Conservation (phyloP, 2,888 invertebrate species). For the Acrobasis repandana region DNA sequence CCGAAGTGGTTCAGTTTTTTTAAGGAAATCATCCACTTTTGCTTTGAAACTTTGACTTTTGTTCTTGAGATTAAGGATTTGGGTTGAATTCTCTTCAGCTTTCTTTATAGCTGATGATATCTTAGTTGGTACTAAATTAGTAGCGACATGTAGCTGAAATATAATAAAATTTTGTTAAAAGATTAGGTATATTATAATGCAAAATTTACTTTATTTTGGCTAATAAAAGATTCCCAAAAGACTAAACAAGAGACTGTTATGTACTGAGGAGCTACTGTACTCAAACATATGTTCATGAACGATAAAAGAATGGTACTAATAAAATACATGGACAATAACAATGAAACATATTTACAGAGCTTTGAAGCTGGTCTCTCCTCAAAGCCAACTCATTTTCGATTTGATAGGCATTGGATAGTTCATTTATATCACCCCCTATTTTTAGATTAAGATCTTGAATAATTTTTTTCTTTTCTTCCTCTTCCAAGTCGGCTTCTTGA, state of each 20-base stretch:
- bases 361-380: slow-evolving; percentile 54
- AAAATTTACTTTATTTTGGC: too few relatives aligned
- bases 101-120: slow-evolving; percentile 85
- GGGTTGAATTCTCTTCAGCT: slow-evolving; percentile 82
- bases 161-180: slow-evolving; percentile 21
- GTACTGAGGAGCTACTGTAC: too few relatives aligned
- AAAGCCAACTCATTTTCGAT: slow-evolving; percentile 55
- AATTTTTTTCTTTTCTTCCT: slow-evolving; percentile 71
- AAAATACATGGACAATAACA: background rate
- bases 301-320: background rate
- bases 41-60: slow-evolving; percentile 70
- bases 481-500: slow-evolving; percentile 39
- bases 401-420: slow-evolving; percentile 50
- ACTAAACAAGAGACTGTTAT: too few relatives aligned
- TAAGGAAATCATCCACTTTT: slow-evolving; percentile 65
- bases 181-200: too few relatives aligned
- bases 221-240: too few relatives aligned
- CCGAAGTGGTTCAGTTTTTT: slow-evolving; percentile 66
- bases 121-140: slow-evolving; percentile 84
- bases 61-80: slow-evolving; percentile 69
- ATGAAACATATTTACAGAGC: slow-evolving; percentile 50
- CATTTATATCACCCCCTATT: slow-evolving; percentile 68
- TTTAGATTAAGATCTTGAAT: slow-evolving; percentile 68
- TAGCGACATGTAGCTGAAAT: slow-evolving; percentile 84
- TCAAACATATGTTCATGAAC: background rate